phyloP scores from a whole-genome alignment of 2,113 vertebrate genomes.

The Geothlypis trichas region DNA sequence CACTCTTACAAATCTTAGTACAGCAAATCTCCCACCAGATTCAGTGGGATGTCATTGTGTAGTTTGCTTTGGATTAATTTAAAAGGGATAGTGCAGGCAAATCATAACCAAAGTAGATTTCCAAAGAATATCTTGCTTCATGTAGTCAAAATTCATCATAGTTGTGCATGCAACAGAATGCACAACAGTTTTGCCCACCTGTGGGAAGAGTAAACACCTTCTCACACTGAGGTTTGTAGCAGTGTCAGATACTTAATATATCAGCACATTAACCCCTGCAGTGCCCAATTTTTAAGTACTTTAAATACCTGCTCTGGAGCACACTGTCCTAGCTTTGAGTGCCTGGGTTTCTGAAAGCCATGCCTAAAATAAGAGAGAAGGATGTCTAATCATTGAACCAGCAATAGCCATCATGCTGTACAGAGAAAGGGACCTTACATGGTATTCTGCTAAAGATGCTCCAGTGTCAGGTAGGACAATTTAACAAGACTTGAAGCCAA shows the following conservation, averaged over 20 bases:
- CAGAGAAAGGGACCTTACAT: background rate
- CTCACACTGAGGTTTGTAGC: background rate
- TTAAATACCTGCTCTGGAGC: background rate
- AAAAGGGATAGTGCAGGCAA: background rate
- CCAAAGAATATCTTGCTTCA: background rate
- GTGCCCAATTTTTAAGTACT: background rate
- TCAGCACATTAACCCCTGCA: background rate
- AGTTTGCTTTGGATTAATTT: background rate
- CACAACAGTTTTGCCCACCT: background rate
- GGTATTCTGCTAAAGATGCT: background rate
- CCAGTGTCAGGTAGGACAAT: background rate
- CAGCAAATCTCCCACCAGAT: background rate
- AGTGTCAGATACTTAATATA: background rate
- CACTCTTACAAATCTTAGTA: background rate
- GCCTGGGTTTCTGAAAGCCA: background rate
- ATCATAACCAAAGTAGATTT: background rate
- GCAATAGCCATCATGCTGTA: background rate
- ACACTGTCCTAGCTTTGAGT: background rate
- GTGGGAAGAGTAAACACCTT: background rate
- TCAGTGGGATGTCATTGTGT: background rate
- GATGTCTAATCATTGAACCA: background rate
- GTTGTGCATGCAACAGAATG: background rate
- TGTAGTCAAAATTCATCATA: background rate
- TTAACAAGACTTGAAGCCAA: background rate
- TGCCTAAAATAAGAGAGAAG: background rate